phyloP scores from a whole-genome alignment of 2,888 invertebrate species.

The Catocala nupta region DNA sequence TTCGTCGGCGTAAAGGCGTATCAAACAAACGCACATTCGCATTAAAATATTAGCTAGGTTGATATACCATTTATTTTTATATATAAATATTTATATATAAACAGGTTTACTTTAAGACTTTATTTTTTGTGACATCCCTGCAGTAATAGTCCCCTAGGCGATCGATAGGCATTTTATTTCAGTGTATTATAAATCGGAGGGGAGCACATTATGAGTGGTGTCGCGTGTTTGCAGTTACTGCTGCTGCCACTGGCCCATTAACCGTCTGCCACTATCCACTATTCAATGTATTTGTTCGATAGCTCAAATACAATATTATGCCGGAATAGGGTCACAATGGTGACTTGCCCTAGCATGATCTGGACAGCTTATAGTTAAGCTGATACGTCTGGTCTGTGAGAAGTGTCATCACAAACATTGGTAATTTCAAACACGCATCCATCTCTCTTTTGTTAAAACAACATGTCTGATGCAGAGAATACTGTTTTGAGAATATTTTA shows the following conservation, averaged over 20 bases:
- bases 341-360: background rate
- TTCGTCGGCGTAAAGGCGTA: too few species aligned
- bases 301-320: conserved; percentile 27
- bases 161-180: conserved; percentile 78
- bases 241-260: conserved; percentile 50
- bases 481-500: too few species aligned
- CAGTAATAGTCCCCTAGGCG: conserved; percentile 42
- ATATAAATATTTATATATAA: too few species aligned
- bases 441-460: too few species aligned
- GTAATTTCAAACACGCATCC: too few species aligned
- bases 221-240: conserved; percentile 78
- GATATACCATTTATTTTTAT: too few species aligned
- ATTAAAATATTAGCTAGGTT: too few species aligned
- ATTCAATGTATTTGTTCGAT: conserved; percentile 37
- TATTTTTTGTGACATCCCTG: conserved; percentile 32
- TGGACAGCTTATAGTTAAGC: background rate
- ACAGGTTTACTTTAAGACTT: background rate
- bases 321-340: conserved; percentile 18
- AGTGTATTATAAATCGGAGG: conserved; percentile 72
- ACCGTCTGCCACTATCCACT: conserved; percentile 36
- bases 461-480: too few species aligned
- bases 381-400: background rate
- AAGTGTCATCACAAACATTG: background rate
- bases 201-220: conserved; percentile 72
- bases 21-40: too few species aligned